Evolutionary conservation across 2,888 invertebrate genomes (phyloP).

Genomic region (Apantesis nais): DNA sequence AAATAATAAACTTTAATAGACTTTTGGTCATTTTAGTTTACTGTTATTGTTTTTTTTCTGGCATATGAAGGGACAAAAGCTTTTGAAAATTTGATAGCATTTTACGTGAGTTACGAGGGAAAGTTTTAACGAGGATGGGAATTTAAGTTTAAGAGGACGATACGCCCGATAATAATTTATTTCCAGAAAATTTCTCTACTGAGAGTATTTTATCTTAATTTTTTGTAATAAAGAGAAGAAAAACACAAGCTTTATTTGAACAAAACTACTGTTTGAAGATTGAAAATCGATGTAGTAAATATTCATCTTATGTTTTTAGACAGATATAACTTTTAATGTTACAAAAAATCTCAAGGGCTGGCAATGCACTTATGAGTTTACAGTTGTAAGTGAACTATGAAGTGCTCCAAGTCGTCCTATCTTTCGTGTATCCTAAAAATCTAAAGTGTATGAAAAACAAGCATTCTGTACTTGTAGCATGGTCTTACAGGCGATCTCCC

Average conservation of each 20-base stretch:
- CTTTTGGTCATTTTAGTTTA: constrained; percentile 47
- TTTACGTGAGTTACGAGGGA: constrained; percentile 19
- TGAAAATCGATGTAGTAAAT: not conserved
- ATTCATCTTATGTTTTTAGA: not conserved
- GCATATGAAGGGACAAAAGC: constrained; percentile 30
- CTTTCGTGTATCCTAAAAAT: too few species aligned
- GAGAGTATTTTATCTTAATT: not conserved
- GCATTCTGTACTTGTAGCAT: too few species aligned
- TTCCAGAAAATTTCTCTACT: not conserved
- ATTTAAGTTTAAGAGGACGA: constrained; percentile 31
- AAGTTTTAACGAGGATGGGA: constrained; percentile 44
- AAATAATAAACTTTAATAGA: constrained; percentile 58
- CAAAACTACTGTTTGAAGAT: too few species aligned
- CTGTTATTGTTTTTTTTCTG: constrained; percentile 38
- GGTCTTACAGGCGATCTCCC: too few species aligned
- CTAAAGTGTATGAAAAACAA: too few species aligned
- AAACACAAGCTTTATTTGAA: not conserved
- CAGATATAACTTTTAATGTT: too few species aligned
- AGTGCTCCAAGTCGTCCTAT: too few species aligned
- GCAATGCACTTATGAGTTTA: too few species aligned
- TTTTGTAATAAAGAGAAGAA: not conserved
- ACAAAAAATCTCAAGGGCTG: too few species aligned
- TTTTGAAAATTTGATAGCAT: constrained; percentile 45
- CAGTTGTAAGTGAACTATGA: too few species aligned
- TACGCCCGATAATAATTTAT: not conserved